A percentile compares a stretch with the other conserved stretches of the same genome.
Evolutionary conservation across 2,888 invertebrate genomes (phyloP).

Genomic region (Acronicta alni): DNA sequence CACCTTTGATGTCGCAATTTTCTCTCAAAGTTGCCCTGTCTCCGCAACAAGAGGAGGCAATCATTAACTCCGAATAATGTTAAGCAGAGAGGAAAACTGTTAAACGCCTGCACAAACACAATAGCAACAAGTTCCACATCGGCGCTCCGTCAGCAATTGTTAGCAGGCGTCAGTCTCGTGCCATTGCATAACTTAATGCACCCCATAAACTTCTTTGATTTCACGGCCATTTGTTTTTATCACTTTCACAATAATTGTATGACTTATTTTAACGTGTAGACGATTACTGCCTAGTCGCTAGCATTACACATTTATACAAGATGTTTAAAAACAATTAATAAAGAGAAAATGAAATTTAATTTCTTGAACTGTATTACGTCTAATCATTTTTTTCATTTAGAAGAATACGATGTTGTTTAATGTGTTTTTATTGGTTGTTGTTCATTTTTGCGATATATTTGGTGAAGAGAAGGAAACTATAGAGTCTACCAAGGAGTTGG

Average conservation of each 20-base stretch:
- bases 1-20: constrained; percentile 11
- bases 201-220: constrained; percentile 67
- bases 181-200: constrained; percentile 58
- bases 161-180: constrained; percentile 60
- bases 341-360: constrained; percentile 32
- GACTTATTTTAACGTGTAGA: constrained; percentile 10
- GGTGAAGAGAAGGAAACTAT: constrained; percentile 52
- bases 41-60: constrained; percentile 26
- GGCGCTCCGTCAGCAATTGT: constrained; percentile 51
- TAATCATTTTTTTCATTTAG: constrained; percentile 4
- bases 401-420: constrained; percentile 37
- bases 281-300: constrained; percentile 9
- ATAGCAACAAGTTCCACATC: constrained; percentile 65
- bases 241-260: constrained; percentile 45
- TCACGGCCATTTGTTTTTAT: constrained; percentile 71
- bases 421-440: constrained; percentile 38
- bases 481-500: constrained; percentile 65
- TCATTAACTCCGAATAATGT: constrained; percentile 45
- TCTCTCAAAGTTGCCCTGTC: constrained; percentile 14
- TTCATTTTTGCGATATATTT: constrained; percentile 26
- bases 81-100: constrained; percentile 51
- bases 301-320: constrained; percentile 11
- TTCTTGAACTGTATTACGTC: constrained; percentile 3
- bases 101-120: constrained; percentile 68
- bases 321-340: constrained; percentile 18